Evolutionary conservation across 2,113 vertebrate species (phyloP).

Genomic region (Ochotona princeps): DNA sequence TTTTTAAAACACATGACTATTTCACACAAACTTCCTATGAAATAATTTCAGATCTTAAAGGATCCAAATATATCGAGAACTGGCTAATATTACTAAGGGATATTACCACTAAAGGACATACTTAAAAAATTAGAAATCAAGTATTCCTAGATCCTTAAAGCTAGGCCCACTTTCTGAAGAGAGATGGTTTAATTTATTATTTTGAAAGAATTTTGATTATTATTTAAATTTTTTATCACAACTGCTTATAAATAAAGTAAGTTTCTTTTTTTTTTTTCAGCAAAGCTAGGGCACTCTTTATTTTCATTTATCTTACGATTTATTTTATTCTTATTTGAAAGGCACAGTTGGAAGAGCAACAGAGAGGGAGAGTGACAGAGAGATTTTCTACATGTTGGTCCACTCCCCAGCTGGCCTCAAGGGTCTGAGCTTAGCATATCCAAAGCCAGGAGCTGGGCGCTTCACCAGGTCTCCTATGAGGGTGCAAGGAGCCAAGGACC

Average conservation of each 20-base stretch:
- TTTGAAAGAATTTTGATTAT: conserved; percentile 18
- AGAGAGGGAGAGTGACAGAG: no score
- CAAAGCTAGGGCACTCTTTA: not conserved
- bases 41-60: not conserved
- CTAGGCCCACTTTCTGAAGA: not conserved
- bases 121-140: not conserved
- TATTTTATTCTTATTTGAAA: no score
- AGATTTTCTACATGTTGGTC: no score
- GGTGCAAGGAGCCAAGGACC: no score
- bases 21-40: conserved; percentile 48
- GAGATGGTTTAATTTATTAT: conserved; percentile 2
- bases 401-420: no score
- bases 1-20: conserved; percentile 28
- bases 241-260: conserved; percentile 17
- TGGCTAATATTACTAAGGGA: conserved; percentile 10
- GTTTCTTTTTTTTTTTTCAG: conserved; percentile 52
- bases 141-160: not conserved
- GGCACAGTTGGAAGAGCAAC: no score
- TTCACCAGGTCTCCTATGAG: no score
- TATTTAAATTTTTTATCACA: conserved; percentile 2
- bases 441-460: no score
- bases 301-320: no score
- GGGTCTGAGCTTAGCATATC: no score
- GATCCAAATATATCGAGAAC: not conserved
- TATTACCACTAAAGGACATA: not conserved